A percentile compares a stretch with the other conserved stretches of the same genome.
phyloP scores from a whole-genome alignment of 2,113 vertebrate species.

The Notarius quadriscutis region DNA sequence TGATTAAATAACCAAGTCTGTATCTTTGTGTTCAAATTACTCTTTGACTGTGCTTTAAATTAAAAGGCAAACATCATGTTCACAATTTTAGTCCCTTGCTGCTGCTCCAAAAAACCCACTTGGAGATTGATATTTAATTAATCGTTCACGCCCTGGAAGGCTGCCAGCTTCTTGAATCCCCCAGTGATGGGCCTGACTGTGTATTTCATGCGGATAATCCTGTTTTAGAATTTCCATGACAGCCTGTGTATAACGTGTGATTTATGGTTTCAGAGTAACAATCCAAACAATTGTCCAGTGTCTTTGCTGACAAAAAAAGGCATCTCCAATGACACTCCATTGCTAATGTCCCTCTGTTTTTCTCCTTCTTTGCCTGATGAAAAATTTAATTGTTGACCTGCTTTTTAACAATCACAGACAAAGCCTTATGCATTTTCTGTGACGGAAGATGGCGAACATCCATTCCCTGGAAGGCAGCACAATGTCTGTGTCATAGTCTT shows the following conservation, averaged over 20 bases:
- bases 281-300: constrained; percentile 26
- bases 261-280: constrained; percentile 39
- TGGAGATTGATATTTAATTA: constrained; percentile 53
- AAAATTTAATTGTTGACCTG: constrained; percentile 33
- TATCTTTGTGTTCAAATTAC: not conserved
- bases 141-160: constrained; percentile 27
- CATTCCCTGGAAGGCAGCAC: not conserved
- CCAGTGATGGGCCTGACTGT: constrained; percentile 32
- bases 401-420: constrained; percentile 35
- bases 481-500: constrained; percentile 43
- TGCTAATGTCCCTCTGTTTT: constrained; percentile 24
- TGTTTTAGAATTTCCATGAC: constrained; percentile 43
- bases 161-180: constrained; percentile 39
- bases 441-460: not conserved
- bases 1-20: not conserved
- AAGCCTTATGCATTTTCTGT: constrained; percentile 21
- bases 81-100: constrained; percentile 2
- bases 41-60: not conserved
- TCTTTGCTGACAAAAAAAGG: constrained; percentile 22
- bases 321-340: constrained; percentile 31
- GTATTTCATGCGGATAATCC: constrained; percentile 52
- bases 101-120: constrained; percentile 31
- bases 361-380: constrained; percentile 27
- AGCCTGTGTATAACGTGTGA: constrained; percentile 41
- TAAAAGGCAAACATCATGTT: constrained; percentile 6